These are phyloP conservation scores for Chaetura pelagica DNA, from an alignment of 2,113 vertebrate genomes.

Conservation along the genomic window DNA sequence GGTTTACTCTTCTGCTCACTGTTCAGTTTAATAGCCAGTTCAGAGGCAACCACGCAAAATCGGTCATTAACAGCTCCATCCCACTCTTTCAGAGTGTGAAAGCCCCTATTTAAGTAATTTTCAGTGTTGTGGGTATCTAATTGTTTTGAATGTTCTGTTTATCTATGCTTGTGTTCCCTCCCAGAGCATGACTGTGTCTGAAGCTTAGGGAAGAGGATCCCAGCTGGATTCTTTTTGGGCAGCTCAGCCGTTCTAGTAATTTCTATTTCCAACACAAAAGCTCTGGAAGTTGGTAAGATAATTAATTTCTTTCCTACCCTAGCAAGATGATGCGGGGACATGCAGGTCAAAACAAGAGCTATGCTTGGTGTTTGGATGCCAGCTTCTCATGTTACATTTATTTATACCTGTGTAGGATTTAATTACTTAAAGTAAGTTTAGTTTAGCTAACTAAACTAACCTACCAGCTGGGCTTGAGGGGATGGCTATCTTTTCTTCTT, in stretches of 20 bases:
- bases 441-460: not conserved
- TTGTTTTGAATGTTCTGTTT: conserved; percentile 10
- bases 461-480: not conserved
- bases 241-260: not conserved
- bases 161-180: not conserved
- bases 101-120: not conserved
- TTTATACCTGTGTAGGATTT: not conserved
- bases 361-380: not conserved
- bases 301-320: not conserved
- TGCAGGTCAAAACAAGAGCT: not conserved
- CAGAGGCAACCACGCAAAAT: not conserved
- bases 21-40: not conserved
- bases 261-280: not conserved
- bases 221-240: not conserved
- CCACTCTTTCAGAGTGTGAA: not conserved
- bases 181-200: not conserved
- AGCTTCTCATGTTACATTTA: not conserved
- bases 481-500: not conserved
- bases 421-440: not conserved
- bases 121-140: not conserved
- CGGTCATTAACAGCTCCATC: not conserved
- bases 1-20: not conserved
- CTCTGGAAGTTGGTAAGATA: conserved; percentile 14
- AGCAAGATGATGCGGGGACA: not conserved
- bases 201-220: not conserved